Conservation (phyloP, 2,797 vertebrate genomes). For the Thalassophryne amazonica region DNA sequence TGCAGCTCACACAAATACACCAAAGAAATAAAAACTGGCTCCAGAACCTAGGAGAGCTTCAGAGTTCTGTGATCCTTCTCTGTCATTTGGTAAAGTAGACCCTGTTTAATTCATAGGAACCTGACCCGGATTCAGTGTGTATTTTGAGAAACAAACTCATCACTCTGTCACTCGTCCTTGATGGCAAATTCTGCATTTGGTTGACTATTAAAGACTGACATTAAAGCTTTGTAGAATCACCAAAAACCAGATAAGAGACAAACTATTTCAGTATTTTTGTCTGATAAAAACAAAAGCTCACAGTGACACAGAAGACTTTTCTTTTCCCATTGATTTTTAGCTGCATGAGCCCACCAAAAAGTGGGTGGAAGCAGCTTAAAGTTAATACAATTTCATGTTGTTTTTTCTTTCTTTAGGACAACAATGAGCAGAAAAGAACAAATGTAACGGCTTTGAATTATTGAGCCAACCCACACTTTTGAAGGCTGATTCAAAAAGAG, state of each 20-base stretch:
- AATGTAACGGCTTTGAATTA: slow-evolving; percentile 13
- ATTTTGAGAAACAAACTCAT: background rate
- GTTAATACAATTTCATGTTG: background rate
- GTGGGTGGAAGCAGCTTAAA: background rate
- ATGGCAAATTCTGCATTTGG: background rate
- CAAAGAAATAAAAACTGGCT: no score
- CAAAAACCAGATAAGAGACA: slow-evolving; percentile 5
- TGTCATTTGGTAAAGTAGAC: background rate
- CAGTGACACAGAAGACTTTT: background rate
- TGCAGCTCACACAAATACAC: no score
- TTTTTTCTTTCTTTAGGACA: slow-evolving; percentile 7
- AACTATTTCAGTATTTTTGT: background rate
- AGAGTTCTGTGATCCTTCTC: background rate
- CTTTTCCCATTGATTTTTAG: slow-evolving; percentile 4
- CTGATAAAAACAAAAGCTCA: background rate
- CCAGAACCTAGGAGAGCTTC: background rate
- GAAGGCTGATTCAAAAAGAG: slow-evolving; percentile 17
- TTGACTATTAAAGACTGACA: background rate
- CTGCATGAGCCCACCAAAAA: background rate
- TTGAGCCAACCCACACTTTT: slow-evolving; percentile 3
- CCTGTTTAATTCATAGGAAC: background rate
- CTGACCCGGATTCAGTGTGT: background rate
- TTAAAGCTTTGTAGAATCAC: background rate
- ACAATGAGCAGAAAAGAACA: slow-evolving; percentile 5
- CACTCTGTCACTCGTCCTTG: background rate